Conservation (phyloP, 2,797 vertebrate species). For the Liparis tanakae region DNA sequence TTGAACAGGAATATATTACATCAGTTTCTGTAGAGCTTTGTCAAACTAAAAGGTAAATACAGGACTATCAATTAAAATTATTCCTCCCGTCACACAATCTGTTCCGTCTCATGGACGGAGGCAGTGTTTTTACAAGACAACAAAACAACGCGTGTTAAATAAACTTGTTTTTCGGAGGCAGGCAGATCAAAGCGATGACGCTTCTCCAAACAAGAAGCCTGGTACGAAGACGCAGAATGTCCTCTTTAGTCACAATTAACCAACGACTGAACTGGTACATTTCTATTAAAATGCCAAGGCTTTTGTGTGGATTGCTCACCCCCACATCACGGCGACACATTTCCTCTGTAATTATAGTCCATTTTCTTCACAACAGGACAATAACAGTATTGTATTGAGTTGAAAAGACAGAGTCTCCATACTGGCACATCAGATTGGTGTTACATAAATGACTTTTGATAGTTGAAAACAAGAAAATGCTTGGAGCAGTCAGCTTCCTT, state of each 20-base stretch:
- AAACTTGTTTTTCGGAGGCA: constrained; percentile 15
- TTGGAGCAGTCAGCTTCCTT: constrained; percentile 28
- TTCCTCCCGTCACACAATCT: background rate
- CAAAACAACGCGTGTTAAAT: constrained; percentile 26
- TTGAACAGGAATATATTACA: background rate
- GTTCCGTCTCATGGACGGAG: constrained; percentile 1
- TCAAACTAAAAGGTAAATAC: background rate
- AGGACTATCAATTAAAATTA: background rate
- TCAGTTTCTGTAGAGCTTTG: background rate
- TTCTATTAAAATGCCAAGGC: constrained; percentile 67
- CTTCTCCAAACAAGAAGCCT: constrained; percentile 39
- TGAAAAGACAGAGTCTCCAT: constrained; percentile 53
- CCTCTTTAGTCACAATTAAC: constrained; percentile 63
- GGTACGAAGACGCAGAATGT: constrained; percentile 25
- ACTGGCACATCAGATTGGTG: constrained; percentile 34
- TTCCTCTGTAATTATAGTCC: constrained; percentile 62
- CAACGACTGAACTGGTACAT: constrained; percentile 54
- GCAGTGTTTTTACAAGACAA: constrained; percentile 9
- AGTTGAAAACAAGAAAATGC: constrained; percentile 32
- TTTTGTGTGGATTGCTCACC: constrained; percentile 57
- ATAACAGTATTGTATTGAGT: constrained; percentile 57
- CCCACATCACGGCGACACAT: constrained; percentile 41
- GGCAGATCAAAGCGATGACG: constrained; percentile 38
- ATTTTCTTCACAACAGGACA: constrained; percentile 62
- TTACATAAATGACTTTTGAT: constrained; percentile 38